Conservation (phyloP, 2,888 invertebrate genomes). For the Nephrotoma appendiculata region DNA sequence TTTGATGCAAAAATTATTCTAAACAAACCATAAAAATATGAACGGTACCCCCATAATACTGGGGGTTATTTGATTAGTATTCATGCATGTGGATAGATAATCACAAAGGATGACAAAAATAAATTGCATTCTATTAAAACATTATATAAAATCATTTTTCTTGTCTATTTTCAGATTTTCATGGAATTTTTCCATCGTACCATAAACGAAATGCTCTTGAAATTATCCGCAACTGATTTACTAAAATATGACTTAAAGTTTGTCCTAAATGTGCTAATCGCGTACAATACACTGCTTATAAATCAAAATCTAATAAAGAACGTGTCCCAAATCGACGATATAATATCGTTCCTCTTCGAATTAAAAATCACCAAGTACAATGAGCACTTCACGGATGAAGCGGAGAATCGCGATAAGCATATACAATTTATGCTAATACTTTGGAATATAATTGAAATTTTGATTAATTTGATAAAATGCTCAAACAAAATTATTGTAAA, state of each 20-base stretch:
- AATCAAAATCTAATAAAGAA: neutral
- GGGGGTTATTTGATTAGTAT: no score
- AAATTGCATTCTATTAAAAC: neutral
- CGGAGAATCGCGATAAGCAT: slow-evolving; percentile 16
- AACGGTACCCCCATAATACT: no score
- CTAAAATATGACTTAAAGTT: neutral
- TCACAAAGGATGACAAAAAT: neutral
- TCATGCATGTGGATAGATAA: neutral
- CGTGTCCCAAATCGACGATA: slow-evolving; percentile 21
- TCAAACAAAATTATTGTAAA: slow-evolving; percentile 19
- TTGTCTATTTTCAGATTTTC: slow-evolving; percentile 21
- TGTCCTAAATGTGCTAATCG: neutral
- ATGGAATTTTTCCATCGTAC: slow-evolving; percentile 28
- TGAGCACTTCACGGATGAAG: slow-evolving; percentile 15
- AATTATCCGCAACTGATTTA: slow-evolving; percentile 15
- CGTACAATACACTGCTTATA: neutral
- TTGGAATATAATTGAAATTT: neutral
- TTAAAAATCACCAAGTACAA: slow-evolving; percentile 24
- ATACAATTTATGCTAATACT: neutral
- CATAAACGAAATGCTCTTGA: slow-evolving; percentile 18
- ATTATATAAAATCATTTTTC: neutral
- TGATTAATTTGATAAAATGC: slow-evolving; percentile 5
- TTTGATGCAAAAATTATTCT: no score
- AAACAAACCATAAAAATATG: no score
- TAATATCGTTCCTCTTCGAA: slow-evolving; percentile 23